Conservation (phyloP, 2,113 vertebrate genomes). For the Gavia stellata region DNA sequence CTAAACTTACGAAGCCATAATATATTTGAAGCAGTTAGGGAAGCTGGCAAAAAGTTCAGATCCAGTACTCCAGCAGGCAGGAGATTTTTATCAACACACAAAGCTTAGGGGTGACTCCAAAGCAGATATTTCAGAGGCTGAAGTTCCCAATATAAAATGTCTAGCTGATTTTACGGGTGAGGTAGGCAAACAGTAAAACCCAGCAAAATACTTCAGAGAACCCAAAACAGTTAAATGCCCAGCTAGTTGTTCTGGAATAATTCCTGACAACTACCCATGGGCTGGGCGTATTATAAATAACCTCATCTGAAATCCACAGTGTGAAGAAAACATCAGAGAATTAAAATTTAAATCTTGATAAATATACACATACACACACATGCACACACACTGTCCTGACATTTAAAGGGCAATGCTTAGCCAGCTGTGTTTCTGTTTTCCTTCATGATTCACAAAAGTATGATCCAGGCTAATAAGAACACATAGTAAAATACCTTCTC, state of each 20-base stretch:
- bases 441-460: not conserved
- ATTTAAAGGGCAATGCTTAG: constrained; percentile 40
- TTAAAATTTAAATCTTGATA: constrained; percentile 19
- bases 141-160: not conserved
- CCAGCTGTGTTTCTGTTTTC: constrained; percentile 26
- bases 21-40: not conserved
- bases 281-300: not conserved
- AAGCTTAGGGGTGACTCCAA: not conserved
- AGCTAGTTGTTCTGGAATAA: not conserved
- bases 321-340: not conserved
- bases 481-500: not conserved
- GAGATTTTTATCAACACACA: not conserved
- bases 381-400: not conserved
- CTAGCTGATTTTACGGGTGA: not conserved
- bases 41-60: not conserved
- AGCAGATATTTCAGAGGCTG: not conserved
- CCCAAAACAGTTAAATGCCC: not conserved
- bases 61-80: not conserved
- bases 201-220: not conserved
- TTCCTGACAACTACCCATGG: not conserved
- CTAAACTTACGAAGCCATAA: not conserved
- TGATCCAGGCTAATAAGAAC: not conserved
- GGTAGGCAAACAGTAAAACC: not conserved
- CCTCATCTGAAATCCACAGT: not conserved
- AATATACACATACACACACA: not conserved